Conservation (phyloP, 1,140 invertebrate species). For the Lordiphosa collinella region DNA sequence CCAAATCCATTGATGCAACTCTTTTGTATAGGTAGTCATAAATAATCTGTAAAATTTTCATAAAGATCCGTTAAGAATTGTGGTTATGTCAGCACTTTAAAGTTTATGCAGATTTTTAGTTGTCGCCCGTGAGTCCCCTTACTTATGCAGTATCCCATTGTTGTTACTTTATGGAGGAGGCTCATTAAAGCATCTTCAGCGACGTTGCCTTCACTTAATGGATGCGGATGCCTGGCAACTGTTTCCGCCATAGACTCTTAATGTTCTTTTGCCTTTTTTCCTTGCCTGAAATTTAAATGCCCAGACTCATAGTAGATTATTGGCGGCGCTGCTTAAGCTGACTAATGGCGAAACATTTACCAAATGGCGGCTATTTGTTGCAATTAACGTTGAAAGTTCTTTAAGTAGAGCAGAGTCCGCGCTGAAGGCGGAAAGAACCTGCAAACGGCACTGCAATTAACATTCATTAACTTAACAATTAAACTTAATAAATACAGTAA, state of each 20-base stretch:
- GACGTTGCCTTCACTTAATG: conserved; percentile 48
- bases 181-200: conserved; percentile 54
- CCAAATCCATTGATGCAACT: too few relatives aligned
- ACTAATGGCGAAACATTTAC: conserved; percentile 52
- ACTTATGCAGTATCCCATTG: neutral
- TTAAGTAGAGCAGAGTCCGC: conserved; percentile 18
- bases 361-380: conserved; percentile 69
- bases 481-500: conserved; percentile 15
- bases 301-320: conserved; percentile 30
- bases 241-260: conserved; percentile 34
- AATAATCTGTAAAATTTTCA: too few relatives aligned
- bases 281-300: conserved; percentile 53
- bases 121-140: too few relatives aligned
- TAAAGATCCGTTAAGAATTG: too few relatives aligned
- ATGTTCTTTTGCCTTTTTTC: conserved; percentile 3
- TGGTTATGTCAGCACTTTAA: too few relatives aligned
- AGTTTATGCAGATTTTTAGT: too few relatives aligned
- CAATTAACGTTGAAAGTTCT: conserved; percentile 63
- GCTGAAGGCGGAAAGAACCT: neutral
- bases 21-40: too few relatives aligned
- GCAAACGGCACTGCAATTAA: conserved; percentile 12
- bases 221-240: conserved; percentile 48
- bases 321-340: conserved; percentile 9
- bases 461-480: conserved; percentile 18
- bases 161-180: neutral